Evolutionary conservation across 2,797 vertebrate genomes (phyloP).

Genomic region (Epinephelus malabaricus): DNA sequence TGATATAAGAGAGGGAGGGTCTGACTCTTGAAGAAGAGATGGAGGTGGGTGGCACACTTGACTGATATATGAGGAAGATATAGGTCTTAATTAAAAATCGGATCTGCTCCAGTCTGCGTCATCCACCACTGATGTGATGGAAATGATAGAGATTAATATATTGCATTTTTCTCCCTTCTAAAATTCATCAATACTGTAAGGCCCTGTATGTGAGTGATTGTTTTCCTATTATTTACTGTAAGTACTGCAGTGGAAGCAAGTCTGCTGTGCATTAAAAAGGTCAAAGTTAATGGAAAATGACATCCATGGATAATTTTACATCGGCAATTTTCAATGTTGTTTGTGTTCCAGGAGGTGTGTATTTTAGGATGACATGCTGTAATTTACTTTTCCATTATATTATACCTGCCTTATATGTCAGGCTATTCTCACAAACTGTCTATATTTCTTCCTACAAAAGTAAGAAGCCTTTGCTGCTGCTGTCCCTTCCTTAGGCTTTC

Average conservation of each 20-base stretch:
- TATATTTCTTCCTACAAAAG: no score
- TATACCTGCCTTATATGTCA: no score
- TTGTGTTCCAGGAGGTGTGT: neutral
- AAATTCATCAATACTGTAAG: neutral
- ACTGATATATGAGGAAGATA: slow-evolving; percentile 23
- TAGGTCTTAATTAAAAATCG: slow-evolving; percentile 34
- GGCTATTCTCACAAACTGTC: no score
- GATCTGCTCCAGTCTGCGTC: slow-evolving; percentile 19
- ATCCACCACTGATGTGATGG: slow-evolving; percentile 7
- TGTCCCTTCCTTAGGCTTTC: no score
- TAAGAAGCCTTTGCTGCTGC: no score
- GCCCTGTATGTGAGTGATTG: neutral
- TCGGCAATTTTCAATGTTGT: neutral
- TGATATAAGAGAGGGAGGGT: slow-evolving; percentile 4
- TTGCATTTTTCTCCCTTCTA: neutral
- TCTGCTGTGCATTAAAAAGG: neutral
- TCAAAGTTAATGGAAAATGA: slow-evolving; percentile 11
- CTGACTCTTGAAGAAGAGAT: neutral
- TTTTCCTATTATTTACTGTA: neutral
- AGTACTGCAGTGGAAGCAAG: neutral
- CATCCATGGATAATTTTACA: neutral
- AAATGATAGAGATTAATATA: slow-evolving; percentile 7
- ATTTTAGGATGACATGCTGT: neutral
- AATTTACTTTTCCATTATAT: neutral
- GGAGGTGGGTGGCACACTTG: neutral